Evolutionary conservation across 2,113 vertebrate species (phyloP).

Genomic region (Galbula dea): DNA sequence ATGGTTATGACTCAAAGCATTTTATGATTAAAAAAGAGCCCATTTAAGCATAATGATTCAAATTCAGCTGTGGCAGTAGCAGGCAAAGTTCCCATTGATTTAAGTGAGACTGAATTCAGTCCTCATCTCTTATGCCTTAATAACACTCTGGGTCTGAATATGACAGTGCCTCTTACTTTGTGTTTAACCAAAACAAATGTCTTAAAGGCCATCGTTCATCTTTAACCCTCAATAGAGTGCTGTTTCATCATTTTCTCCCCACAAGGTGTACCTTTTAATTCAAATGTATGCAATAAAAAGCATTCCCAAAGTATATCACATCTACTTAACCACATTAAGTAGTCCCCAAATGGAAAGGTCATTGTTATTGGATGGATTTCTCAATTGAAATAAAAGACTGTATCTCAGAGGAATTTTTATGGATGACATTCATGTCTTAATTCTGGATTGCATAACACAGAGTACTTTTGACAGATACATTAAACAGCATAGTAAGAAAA

Average conservation of each 20-base stretch:
- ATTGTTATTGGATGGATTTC: conserved; percentile 46
- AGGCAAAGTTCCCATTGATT: conserved; percentile 27
- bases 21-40: conserved; percentile 57
- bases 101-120: conserved; percentile 11
- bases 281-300: conserved; percentile 56
- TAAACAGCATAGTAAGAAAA: background rate
- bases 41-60: conserved; percentile 52
- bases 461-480: background rate
- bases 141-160: conserved; percentile 19
- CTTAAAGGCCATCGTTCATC: conserved; percentile 46
- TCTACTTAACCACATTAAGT: conserved; percentile 49
- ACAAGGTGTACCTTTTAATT: conserved; percentile 55
- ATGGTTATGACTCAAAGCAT: conserved; percentile 42
- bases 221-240: conserved; percentile 46
- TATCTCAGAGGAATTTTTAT: conserved; percentile 45
- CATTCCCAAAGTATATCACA: conserved; percentile 53
- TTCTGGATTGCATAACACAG: background rate
- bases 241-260: conserved; percentile 49
- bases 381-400: conserved; percentile 19
- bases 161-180: conserved; percentile 47
- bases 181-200: conserved; percentile 60
- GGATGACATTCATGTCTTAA: conserved; percentile 42
- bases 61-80: conserved; percentile 5
- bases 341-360: conserved; percentile 54
- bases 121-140: conserved; percentile 41